A percentile compares a stretch with the other conserved stretches of the same genome.
Evolutionary conservation across 64 coral and sea anemone genomes (phyloP).

Genomic region (Montipora capricornis): DNA sequence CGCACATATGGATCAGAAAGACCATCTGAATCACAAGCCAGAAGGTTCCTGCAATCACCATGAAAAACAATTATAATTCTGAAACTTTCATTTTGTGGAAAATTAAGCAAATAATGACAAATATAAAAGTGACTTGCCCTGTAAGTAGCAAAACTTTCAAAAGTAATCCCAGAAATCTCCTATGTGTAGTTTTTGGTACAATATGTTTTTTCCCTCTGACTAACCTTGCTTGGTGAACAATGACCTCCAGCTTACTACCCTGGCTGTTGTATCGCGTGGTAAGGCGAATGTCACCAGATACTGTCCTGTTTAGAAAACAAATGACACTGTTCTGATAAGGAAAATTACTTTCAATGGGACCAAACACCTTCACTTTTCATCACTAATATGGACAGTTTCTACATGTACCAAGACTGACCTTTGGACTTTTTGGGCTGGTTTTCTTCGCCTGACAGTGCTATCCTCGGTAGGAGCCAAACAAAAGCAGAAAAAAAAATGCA

Average conservation of each 20-base stretch:
- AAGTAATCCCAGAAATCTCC: too few species aligned
- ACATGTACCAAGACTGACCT: constrained; percentile 16
- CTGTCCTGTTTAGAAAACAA: constrained; percentile 61
- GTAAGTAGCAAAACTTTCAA: too few species aligned
- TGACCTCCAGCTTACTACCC: constrained; percentile 80
- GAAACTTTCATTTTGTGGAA: too few species aligned
- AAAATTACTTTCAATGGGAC: not conserved
- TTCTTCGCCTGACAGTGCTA: constrained; percentile 83
- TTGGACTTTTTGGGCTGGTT: constrained; percentile 58
- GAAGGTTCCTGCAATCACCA: constrained; percentile 62
- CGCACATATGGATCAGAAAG: constrained; percentile 95
- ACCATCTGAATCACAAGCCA: constrained; percentile 97
- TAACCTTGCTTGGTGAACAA: constrained; percentile 82
- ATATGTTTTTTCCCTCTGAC: too few species aligned
- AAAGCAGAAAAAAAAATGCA: constrained; percentile 83
- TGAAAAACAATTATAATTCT: too few species aligned
- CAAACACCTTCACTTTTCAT: too few species aligned
- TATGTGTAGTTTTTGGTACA: too few species aligned
- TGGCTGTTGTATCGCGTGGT: constrained; percentile 79
- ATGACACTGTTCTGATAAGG: not conserved
- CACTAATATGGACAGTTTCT: too few species aligned
- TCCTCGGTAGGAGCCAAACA: constrained; percentile 85
- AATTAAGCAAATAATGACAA: too few species aligned
- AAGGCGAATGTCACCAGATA: constrained; percentile 77
- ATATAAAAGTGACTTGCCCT: too few species aligned